These are phyloP conservation scores for Drosophila tsacasi DNA, from an alignment of 1,140 invertebrate genomes.

Conservation along the genomic window DNA sequence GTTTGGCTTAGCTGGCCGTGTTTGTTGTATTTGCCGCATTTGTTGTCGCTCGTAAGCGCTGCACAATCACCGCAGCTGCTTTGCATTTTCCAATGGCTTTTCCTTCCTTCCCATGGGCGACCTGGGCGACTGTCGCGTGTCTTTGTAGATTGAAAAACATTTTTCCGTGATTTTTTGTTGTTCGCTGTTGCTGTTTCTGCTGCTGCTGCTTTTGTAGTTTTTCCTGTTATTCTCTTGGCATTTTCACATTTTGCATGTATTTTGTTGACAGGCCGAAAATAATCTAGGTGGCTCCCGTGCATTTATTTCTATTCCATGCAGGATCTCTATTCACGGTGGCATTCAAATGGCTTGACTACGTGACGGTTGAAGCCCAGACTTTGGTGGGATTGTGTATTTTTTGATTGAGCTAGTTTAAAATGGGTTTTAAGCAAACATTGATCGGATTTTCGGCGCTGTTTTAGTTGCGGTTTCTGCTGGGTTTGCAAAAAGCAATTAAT, in stretches of 20 bases:
- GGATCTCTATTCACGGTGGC: slow-evolving; percentile 39
- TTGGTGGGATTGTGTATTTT: slow-evolving; percentile 8
- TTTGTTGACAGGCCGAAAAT: slow-evolving; percentile 76
- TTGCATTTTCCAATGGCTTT: slow-evolving; percentile 72
- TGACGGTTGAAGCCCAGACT: slow-evolving; percentile 18
- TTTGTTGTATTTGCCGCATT: slow-evolving; percentile 15
- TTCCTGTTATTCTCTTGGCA: slow-evolving; percentile 59
- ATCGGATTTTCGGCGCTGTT: not conserved
- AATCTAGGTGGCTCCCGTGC: slow-evolving; percentile 54
- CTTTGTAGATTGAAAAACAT: slow-evolving; percentile 75
- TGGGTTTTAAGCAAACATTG: slow-evolving; percentile 4
- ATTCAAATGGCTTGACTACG: slow-evolving; percentile 51
- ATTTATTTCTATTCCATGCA: slow-evolving; percentile 53
- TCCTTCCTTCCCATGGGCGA: slow-evolving; percentile 21
- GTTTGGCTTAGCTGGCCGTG: slow-evolving; percentile 22
- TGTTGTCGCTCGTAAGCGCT: slow-evolving; percentile 46
- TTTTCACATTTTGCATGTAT: slow-evolving; percentile 71
- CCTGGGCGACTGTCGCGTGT: slow-evolving; percentile 55
- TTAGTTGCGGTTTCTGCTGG: not conserved
- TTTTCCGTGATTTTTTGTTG: slow-evolving; percentile 62
- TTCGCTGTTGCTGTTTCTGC: slow-evolving; percentile 8
- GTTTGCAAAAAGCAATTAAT: not conserved
- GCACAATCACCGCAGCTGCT: slow-evolving; percentile 77
- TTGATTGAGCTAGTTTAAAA: slow-evolving; percentile 27
- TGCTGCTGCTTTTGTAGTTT: slow-evolving; percentile 43